Conservation (phyloP, 2,888 invertebrate species). For the Nudaria mundana region DNA sequence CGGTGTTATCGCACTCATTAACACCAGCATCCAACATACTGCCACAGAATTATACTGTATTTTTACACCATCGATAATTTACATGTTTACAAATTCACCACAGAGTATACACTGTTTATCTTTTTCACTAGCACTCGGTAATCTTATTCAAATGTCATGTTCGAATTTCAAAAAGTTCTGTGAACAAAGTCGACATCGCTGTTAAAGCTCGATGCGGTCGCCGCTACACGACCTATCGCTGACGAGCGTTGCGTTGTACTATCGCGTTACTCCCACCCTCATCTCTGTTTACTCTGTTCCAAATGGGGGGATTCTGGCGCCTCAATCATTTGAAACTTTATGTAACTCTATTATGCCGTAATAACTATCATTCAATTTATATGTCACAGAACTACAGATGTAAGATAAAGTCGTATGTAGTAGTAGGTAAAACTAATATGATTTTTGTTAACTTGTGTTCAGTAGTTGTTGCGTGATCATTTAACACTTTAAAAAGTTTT, state of each 20-base stretch:
- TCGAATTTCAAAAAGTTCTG: conserved; percentile 50
- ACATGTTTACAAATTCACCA: conserved; percentile 64
- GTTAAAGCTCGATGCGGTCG: conserved; percentile 31
- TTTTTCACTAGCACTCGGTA: conserved; percentile 33
- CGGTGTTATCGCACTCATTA: conserved; percentile 76
- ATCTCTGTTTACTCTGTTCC: conserved; percentile 72
- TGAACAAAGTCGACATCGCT: conserved; percentile 48
- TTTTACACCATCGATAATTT: conserved; percentile 67
- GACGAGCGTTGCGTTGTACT: conserved; percentile 66
- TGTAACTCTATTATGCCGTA: conserved; percentile 57
- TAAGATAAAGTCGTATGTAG: conserved; percentile 13
- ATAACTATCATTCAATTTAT: conserved; percentile 41
- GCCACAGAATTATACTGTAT: conserved; percentile 68
- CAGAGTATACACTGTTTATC: conserved; percentile 33
- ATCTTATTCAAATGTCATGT: conserved; percentile 30
- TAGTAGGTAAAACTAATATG: conserved; percentile 12
- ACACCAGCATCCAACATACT: conserved; percentile 79
- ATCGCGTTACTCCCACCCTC: conserved; percentile 71
- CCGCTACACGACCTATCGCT: conserved; percentile 61
- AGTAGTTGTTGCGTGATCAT: conserved; percentile 14
- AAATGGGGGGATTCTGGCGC: conserved; percentile 72
- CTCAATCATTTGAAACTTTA: conserved; percentile 55
- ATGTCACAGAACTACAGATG: conserved; percentile 29
- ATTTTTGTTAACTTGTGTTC: not conserved
- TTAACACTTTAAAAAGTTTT: conserved; percentile 32